Base-by-base conservation (phyloP, 2,113 vertebrate species). In the Egretta garzetta region DNA sequence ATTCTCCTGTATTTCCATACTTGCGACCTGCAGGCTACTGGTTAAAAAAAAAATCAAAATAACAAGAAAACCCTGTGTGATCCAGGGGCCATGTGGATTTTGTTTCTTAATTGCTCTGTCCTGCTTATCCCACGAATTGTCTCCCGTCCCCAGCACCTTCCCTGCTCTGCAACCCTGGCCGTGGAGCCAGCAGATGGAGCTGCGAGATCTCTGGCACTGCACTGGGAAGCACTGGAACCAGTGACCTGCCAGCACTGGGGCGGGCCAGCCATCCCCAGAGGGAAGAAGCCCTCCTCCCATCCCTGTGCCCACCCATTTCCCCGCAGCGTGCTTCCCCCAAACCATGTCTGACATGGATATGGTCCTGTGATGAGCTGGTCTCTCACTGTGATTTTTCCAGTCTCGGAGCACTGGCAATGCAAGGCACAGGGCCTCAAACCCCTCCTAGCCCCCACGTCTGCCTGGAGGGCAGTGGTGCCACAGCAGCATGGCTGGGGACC, bases 101-200 rank as follows among this genome's bases (percentile, higher is more conserved):
- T 58, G 3, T 32, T 86, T 91, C 22, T 84, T 55, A 32, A 56
- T 17, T 0, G 0, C 19, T 53, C 24, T n/a, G 19, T 30, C 41
- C 53, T 13, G 35, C 33, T 49, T 16, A 39, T 64, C 14, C 21
- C 53, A 28, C 8, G 37, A 22, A 0, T 12, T 59, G 27, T 62
- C 21, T 4, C 12, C 19, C 27, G 53, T 62, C 22, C 10, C 8
- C 50, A 23, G 58, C 6, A 0, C 41, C n/a, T 62, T 66, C 23
- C 22, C 28, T 14, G 3, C 21, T 30, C 43, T 0, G 5, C 56
- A 28, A 85, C 53, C 35, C 19, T 8, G 39, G 66, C 16, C 5
- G 0, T 1, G 60, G 37, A 55, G 49, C 96, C 96, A 82, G 70
- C 84, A 96, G 96, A 56, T 96, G 96, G 96, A 95, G 96, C 96